Percentiles rank a stretch among this genome's conserved stretches.
Evolutionary conservation across 2,888 invertebrate species (phyloP).

Genomic region (Imbricaverruca yamaguchii): DNA sequence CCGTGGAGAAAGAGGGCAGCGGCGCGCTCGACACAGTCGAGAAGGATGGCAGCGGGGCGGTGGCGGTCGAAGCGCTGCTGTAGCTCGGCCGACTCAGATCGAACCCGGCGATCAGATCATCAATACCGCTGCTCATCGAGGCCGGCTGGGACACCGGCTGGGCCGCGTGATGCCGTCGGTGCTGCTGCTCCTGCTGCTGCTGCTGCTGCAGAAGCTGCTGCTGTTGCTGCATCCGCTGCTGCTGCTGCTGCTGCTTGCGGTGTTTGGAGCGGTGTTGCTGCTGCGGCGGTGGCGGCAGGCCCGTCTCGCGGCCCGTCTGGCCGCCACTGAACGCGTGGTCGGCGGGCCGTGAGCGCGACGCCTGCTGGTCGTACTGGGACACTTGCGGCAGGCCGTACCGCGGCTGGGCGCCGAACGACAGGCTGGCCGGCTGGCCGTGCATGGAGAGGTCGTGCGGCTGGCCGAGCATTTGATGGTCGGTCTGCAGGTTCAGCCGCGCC

Average conservation of each 20-base stretch:
- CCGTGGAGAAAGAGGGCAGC: constrained; percentile 7
- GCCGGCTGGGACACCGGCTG: not conserved
- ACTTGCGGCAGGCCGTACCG: not conserved
- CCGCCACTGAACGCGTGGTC: not conserved
- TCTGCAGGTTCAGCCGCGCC: not conserved
- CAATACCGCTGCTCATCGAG: not conserved
- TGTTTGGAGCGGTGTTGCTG: not conserved
- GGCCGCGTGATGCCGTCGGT: not conserved
- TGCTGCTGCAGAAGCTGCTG: not conserved
- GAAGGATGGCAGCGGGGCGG: too few relatives aligned
- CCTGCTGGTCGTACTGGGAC: not conserved
- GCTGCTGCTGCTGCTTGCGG: constrained; percentile 7
- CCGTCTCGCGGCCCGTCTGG: not conserved
- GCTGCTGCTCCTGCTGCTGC: not conserved
- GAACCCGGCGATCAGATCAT: constrained; percentile 8
- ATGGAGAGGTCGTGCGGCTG: constrained; percentile 8
- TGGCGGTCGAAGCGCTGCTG: not conserved
- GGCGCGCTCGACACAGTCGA: not conserved
- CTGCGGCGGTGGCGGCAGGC: not conserved
- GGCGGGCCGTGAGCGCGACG: not conserved
- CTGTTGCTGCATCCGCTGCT: not conserved
- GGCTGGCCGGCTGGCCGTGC: not conserved
- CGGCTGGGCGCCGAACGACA: not conserved
- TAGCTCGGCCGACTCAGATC: not conserved
- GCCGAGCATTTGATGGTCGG: not conserved